Evolutionary conservation across 92 coral and sea anemone species (phyloP).

Genomic region (Blastomussa wellsi): DNA sequence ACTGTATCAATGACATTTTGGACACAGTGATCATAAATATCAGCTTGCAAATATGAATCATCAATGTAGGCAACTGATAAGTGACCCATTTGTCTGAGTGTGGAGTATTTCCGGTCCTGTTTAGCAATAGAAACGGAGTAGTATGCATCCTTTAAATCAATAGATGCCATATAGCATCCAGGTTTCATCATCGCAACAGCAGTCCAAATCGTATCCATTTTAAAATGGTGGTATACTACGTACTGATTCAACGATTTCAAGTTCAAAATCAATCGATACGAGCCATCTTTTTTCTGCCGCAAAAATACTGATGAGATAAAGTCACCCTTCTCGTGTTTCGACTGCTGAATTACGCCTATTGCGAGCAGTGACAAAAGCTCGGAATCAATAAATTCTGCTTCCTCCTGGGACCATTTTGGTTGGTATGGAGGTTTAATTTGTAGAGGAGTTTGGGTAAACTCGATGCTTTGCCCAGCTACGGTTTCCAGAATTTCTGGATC

Average conservation of each 20-base stretch:
- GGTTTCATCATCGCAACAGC: slow-evolving; percentile 33
- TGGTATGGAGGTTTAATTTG: not conserved
- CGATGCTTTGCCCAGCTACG: slow-evolving; percentile 4
- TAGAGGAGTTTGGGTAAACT: not conserved
- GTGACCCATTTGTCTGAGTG: slow-evolving; percentile 39
- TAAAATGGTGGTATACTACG: slow-evolving; percentile 31
- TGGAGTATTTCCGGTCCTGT: not conserved
- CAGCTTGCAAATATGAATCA: slow-evolving; percentile 40
- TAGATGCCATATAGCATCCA: slow-evolving; percentile 33
- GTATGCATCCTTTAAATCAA: slow-evolving; percentile 26
- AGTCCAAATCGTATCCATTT: slow-evolving; percentile 38
- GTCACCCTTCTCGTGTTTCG: slow-evolving; percentile 29
- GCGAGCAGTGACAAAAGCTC: slow-evolving; percentile 25
- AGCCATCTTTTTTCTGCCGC: slow-evolving; percentile 30
- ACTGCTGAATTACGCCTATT: slow-evolving; percentile 24
- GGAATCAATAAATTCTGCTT: slow-evolving; percentile 22
- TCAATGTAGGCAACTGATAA: slow-evolving; percentile 42
- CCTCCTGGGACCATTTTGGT: not conserved
- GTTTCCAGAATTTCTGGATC: slow-evolving; percentile 24
- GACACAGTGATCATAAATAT: slow-evolving; percentile 34
- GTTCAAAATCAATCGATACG: slow-evolving; percentile 35
- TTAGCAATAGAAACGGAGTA: slow-evolving; percentile 17
- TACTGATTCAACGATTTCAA: slow-evolving; percentile 29
- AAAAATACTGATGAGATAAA: slow-evolving; percentile 17
- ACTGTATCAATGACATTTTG: slow-evolving; percentile 46